phyloP scores from a whole-genome alignment of 2,113 vertebrate species.

The Holacanthus passer region DNA sequence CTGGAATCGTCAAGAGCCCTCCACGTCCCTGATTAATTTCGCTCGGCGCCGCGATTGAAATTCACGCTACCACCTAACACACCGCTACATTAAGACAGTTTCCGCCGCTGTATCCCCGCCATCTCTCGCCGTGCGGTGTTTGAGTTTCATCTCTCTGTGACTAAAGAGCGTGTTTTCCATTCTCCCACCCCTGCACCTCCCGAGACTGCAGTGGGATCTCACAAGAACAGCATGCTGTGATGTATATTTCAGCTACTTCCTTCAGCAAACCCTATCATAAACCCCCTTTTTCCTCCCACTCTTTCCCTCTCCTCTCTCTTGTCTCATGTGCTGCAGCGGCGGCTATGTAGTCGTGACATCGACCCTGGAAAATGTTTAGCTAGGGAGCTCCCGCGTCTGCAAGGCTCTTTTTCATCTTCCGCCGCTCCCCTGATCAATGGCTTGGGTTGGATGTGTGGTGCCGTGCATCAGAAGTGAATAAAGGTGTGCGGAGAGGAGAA shows the following conservation, averaged over 20 bases:
- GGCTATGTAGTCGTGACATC: conserved; percentile 63
- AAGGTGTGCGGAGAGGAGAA: conserved; percentile 27
- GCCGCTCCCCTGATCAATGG: conserved; percentile 56
- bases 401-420: conserved; percentile 44
- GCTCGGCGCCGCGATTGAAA: conserved; percentile 57
- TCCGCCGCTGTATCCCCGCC: conserved; percentile 47
- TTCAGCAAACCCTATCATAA: conserved; percentile 67
- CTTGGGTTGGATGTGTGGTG: conserved; percentile 35
- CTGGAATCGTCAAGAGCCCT: conserved; percentile 60
- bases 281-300: conserved; percentile 16
- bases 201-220: conserved; percentile 70
- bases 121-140: conserved; percentile 56
- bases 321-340: conserved; percentile 41
- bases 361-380: conserved; percentile 52
- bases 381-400: conserved; percentile 21
- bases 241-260: conserved; percentile 80
- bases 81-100: conserved; percentile 43
- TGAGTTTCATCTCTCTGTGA: conserved; percentile 73
- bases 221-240: conserved; percentile 75
- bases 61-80: conserved; percentile 52
- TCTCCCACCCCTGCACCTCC: conserved; percentile 67
- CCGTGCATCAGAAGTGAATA: conserved; percentile 42
- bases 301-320: conserved; percentile 25
- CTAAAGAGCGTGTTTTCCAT: conserved; percentile 74
- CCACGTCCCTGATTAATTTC: conserved; percentile 69